Base-by-base conservation (phyloP, 2,113 vertebrate species). In the Microtus pennsylvanicus region DNA sequence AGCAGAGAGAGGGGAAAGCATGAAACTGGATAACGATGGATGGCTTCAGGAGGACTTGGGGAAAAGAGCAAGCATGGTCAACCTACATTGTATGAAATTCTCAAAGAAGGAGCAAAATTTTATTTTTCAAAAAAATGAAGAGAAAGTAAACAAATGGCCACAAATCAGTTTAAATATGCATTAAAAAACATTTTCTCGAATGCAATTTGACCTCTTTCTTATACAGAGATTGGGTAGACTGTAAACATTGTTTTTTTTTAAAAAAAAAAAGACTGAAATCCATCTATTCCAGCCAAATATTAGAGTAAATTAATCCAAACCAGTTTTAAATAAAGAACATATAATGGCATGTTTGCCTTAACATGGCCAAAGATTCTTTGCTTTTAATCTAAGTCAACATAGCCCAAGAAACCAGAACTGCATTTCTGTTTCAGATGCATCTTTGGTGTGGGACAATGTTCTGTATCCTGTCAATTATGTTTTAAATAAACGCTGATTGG, bases 311-410 rank as follows among this genome's bases (percentile, higher is more conserved):
- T 16, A 82, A 17, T 81, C 17, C 95, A 55, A 78, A 42, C 22
- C 76, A 74, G 88, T 70, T 77, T 65, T 38, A 87, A 81, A 83
- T 81, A 65, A 86, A 89, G 67, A 77, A 19, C 33, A 35, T 85
- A 33, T 63, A 69, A 61, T 24, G 19, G 69, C 42, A 24, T 52
- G 19, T 45, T 88, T 77, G 67, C 47, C 85, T 96, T 80, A 93
- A 67, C 33, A 67, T 14, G 21, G 11, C 74, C 72, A 28, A 91
- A 96, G 82, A 61, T 76, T 65, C 72, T 2, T 19, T 72, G 4
- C 45, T 93, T 94, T 91, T 94, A 74, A 95, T 50, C 26, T 89
- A 89, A 93, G 65, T 91, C 75, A 93, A 3, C 28, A 11, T 1
- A 47, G 19, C 89, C 86, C 58, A 72, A 89, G 38, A 19, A 42